Evolutionary conservation across 2,113 vertebrate genomes (phyloP), one percentile per base, ranked within the genome.

Genomic region (Aphyosemion australe): DNA sequence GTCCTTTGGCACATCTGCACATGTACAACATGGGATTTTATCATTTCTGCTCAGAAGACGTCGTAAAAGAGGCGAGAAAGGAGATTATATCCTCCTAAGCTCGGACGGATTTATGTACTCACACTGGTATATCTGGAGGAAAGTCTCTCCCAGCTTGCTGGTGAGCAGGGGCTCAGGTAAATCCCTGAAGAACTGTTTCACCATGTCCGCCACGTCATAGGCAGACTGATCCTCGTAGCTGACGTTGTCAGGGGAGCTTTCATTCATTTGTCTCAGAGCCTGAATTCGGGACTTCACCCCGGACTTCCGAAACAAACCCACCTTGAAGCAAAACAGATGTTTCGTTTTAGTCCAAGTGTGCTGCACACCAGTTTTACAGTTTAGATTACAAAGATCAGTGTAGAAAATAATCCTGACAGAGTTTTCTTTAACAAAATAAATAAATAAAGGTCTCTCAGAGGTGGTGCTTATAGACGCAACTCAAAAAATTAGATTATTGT

Each of bases 71-170:
- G 7, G 48, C 56, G 15, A 68, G 32, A 51, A 54, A 69, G n/a
- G 2, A 4, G 12, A 41, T 21, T 9, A 6, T 49, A 18, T 47
- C 6, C 8, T 16, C 15, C n/a, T 19, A 66, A 20, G 4, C 6
- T 16, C 20, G 37, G 1, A 42, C 12, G 49, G 21, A 12, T 57
- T 6, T 19, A 4, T 45, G 31, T 42, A 83, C 94, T 96, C 92
- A 99, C 97, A 97, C 39, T 98, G 97, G 67, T 99, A 98, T 67
- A 99, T 98, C 56, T 98, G 96, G 47, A 99, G 95, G 78, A 99
- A 98, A 63, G 96, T 99, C 85, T 98, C 97, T 21, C 96, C 96
- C 19, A 99, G 92, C 75, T 99, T 99, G 91, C 93, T 97, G 65
- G 96, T 98, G 77, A 99, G 95, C 7, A 99, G 94, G 2, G 97